Conservation (phyloP, 2,797 vertebrate genomes). For the Lagocephalus sceleratus region DNA sequence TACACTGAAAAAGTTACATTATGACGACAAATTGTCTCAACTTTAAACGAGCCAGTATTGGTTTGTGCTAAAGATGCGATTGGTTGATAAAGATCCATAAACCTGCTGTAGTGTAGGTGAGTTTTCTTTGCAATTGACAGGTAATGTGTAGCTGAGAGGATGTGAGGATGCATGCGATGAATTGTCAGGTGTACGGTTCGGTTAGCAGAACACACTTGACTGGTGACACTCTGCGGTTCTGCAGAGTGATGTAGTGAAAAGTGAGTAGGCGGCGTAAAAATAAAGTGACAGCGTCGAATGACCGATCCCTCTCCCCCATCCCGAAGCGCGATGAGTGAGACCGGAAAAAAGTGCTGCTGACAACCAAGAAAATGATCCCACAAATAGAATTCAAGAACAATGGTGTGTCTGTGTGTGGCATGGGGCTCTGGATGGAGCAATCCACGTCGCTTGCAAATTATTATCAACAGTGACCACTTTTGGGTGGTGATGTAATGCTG, state of each 20-base stretch:
- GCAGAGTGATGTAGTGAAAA: constrained; percentile 41
- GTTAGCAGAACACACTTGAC: constrained; percentile 43
- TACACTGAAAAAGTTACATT: too few species aligned
- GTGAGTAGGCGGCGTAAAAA: constrained; percentile 53
- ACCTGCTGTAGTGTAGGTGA: neutral
- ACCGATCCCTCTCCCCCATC: constrained; percentile 57
- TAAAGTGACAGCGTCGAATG: constrained; percentile 69
- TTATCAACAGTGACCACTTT: too few species aligned
- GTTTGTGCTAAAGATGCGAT: too few species aligned
- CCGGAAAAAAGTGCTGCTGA: constrained; percentile 57
- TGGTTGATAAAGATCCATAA: neutral
- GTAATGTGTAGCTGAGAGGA: constrained; percentile 36
- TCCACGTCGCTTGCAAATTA: too few species aligned
- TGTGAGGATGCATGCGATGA: constrained; percentile 40
- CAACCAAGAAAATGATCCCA: constrained; percentile 74
- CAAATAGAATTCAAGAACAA: constrained; percentile 47
- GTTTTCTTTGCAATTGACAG: constrained; percentile 22
- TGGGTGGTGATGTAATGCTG: too few species aligned
- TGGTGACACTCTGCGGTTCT: constrained; percentile 49
- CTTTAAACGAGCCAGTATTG: too few species aligned
- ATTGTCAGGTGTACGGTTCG: constrained; percentile 46
- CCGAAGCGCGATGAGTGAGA: constrained; percentile 70
- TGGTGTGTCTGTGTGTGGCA: too few species aligned
- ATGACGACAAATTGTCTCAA: too few species aligned
- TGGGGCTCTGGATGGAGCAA: too few species aligned